Base-by-base conservation (phyloP, 2,888 invertebrate genomes). In the Mimumesa dahlbomi region DNA sequence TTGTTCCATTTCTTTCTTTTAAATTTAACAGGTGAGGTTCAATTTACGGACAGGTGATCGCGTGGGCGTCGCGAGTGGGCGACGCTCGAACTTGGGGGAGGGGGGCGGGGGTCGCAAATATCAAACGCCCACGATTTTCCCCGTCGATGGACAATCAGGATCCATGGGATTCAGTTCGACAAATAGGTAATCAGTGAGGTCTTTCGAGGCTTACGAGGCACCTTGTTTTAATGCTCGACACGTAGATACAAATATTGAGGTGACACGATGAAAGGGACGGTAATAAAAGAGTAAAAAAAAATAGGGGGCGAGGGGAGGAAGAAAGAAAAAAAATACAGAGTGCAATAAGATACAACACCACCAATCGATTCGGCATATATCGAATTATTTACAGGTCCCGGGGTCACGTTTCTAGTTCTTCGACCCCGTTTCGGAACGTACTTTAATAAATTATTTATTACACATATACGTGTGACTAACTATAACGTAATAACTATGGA, bases 331-430 rank as follows among this genome's bases (percentile, higher is more conserved):
- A 36, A 36, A 13, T 11, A 54, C 49, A 61, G 53, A 54, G 36
- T 43, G 25, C 57, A 54, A 58, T 42, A 43, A 3, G 25, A n/a
- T n/a, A n/a, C n/a, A n/a, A n/a, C 62, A 57, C 57, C 64, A 57
- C 75, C 66, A 43, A 71, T 75, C 71, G 75, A 71, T 68, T n/a
- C 48, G 48, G n/a, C n/a, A n/a, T n/a, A 38, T 54, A 48, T 42
- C 53, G 48, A 73, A 36, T n/a, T 77, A 77, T 77, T 77, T 77
- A 73, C 77, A 79, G 64, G 50, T 50, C 34, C 21, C 49, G 50
- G 57, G 67, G 31, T 65, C 42, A 40, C 48, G 14, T 62, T 43
- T 42, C 19, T 19, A 5, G 38, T 7, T 59, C 31, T 62, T 31
- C 43, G 21, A 63, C 11, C 40, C 62, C 43, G 54, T 48, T 45